A percentile compares a stretch with the other conserved stretches of the same genome.
Evolutionary conservation across 2,888 invertebrate species (phyloP).

Genomic region (Pandemis cinnamomeana): DNA sequence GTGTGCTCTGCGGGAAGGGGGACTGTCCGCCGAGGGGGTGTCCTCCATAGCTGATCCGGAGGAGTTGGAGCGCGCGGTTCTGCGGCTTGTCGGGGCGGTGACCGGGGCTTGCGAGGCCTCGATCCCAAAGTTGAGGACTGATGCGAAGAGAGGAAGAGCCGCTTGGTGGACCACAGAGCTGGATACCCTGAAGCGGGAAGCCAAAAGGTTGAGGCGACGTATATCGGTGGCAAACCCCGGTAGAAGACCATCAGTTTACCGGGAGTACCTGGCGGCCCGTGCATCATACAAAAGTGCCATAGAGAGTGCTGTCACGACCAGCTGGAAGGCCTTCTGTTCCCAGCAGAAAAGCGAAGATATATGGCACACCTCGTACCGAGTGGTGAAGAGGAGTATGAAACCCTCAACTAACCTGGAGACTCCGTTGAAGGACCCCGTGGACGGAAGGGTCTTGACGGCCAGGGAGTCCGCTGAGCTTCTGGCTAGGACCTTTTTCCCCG

Average conservation of each 20-base stretch:
- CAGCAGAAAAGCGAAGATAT: background rate
- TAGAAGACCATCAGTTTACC: background rate
- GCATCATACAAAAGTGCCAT: background rate
- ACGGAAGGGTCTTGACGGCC: background rate
- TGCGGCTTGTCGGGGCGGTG: too few species aligned
- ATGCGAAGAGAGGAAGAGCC: background rate
- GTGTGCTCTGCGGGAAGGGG: background rate
- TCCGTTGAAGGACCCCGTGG: background rate
- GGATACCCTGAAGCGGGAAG: too few species aligned
- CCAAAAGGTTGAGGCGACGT: background rate
- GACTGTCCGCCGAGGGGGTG: background rate
- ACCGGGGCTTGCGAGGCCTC: background rate
- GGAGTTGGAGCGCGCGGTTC: background rate
- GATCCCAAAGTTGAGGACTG: background rate
- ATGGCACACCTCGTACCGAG: background rate
- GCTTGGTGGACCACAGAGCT: background rate
- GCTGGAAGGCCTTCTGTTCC: background rate
- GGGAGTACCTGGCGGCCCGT: background rate
- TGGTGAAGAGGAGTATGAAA: background rate
- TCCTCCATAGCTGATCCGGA: background rate
- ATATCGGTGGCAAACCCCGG: background rate
- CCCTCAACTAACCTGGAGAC: background rate
- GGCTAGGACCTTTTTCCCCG: constrained; percentile 44
- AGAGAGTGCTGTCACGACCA: background rate
- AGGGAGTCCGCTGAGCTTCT: constrained; percentile 42